Evolutionary conservation across 2,888 invertebrate genomes (phyloP).

Genomic region (Ophion obscuratus): DNA sequence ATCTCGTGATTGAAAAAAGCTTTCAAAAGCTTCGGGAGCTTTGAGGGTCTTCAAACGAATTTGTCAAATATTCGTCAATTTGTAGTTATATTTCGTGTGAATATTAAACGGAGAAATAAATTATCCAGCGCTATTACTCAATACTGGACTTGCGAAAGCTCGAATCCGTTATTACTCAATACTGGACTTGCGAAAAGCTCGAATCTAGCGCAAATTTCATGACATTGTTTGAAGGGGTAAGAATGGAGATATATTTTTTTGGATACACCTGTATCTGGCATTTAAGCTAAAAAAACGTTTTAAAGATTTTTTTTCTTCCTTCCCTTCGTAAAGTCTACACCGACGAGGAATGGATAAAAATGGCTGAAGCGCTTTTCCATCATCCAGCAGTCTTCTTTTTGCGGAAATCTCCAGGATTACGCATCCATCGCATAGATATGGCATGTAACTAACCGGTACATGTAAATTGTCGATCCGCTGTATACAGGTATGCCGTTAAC

Average conservation of each 20-base stretch:
- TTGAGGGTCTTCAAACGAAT: no score
- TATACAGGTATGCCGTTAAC: constrained; percentile 21
- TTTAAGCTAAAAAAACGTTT: background rate
- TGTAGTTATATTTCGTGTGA: background rate
- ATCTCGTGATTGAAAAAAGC: no score
- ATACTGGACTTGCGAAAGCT: background rate
- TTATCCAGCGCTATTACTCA: background rate
- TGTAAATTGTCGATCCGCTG: background rate
- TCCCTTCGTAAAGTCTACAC: background rate
- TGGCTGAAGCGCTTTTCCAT: constrained; percentile 12
- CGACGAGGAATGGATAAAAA: background rate
- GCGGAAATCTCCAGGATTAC: constrained; percentile 24
- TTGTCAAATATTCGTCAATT: background rate
- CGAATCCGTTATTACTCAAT: no score
- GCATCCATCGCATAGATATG: constrained; percentile 34
- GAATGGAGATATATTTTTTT: background rate
- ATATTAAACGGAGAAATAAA: background rate
- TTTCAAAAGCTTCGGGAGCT: no score
- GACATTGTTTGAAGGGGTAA: background rate
- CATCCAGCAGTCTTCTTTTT: constrained; percentile 23
- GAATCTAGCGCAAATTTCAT: background rate
- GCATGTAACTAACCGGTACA: constrained; percentile 28
- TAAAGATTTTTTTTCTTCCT: background rate
- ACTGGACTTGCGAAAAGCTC: background rate
- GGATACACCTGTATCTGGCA: background rate